Evolutionary conservation across 2,113 vertebrate species (phyloP).

Genomic region (Zosterops japonicus): DNA sequence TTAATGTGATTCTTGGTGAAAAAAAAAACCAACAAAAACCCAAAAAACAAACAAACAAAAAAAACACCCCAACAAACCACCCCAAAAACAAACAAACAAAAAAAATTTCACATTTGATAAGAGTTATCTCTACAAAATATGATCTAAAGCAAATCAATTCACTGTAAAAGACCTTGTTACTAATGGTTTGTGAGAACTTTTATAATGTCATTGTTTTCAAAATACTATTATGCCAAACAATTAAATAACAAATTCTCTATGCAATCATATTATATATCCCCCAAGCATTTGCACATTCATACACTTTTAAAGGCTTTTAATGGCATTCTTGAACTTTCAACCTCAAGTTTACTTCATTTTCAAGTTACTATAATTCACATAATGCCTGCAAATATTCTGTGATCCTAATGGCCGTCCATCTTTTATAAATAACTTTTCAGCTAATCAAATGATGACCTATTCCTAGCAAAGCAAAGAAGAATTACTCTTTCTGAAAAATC

Average conservation of each 20-base stretch:
- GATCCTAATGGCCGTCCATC: neutral
- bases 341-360: constrained; percentile 26
- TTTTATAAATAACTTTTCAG: constrained; percentile 3
- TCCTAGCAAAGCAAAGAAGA: neutral
- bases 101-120: neutral
- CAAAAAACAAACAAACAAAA: no score
- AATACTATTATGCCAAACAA: neutral
- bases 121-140: neutral
- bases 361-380: constrained; percentile 26
- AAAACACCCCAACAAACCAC: no score
- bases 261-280: neutral
- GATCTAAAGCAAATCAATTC: neutral
- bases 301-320: constrained; percentile 16
- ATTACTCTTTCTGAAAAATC: neutral
- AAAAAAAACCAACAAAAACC: no score
- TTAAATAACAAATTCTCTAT: neutral
- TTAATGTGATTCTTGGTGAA: neutral
- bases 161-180: neutral
- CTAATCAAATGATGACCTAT: neutral
- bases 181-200: neutral
- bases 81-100: no score
- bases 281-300: neutral
- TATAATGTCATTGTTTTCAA: neutral
- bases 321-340: constrained; percentile 57
- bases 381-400: constrained; percentile 24